phyloP scores from a whole-genome alignment of 2,888 invertebrate genomes.

The Nomada fucata region DNA sequence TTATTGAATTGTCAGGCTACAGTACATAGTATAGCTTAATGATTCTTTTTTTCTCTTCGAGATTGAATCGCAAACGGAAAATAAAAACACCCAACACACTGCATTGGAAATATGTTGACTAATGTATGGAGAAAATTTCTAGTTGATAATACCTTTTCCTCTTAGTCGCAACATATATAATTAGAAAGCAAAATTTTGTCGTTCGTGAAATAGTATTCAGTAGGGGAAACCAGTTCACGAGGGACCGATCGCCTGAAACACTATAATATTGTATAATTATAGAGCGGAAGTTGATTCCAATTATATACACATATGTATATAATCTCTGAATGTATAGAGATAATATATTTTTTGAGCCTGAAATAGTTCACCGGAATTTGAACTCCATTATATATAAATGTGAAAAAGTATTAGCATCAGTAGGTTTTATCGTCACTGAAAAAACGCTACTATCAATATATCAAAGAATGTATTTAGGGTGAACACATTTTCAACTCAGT shows the following conservation, averaged over 20 bases:
- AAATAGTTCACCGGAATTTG: background rate
- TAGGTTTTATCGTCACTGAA: too few relatives aligned
- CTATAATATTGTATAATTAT: background rate
- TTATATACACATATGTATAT: background rate
- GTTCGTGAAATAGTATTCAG: background rate
- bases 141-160: background rate
- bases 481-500: background rate
- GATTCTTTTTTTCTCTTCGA: background rate
- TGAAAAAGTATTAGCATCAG: too few relatives aligned
- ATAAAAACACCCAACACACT: background rate
- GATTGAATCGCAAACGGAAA: too few relatives aligned
- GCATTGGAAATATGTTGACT: conserved; percentile 20
- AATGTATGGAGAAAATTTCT: background rate
- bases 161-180: background rate
- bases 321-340: background rate
- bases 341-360: background rate
- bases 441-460: background rate
- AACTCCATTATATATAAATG: background rate
- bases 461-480: background rate
- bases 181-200: conserved; percentile 34
- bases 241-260: background rate
- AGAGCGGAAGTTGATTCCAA: background rate
- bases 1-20: background rate
- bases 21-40: background rate
- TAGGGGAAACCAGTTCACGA: conserved; percentile 10